Base-by-base conservation (phyloP, 2,888 invertebrate genomes). In the Lutraria lutraria region DNA sequence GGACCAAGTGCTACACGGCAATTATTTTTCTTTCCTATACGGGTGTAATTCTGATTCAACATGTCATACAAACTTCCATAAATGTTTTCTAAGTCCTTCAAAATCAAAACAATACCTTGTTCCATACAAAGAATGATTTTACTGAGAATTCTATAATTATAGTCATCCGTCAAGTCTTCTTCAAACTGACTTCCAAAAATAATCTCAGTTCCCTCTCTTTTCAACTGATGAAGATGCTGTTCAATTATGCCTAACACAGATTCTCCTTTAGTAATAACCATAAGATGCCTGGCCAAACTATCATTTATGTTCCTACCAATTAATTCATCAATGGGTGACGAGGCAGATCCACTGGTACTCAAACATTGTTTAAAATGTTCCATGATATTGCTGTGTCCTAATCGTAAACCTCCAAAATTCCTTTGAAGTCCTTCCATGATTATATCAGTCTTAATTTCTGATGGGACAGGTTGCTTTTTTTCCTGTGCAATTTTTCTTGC, bases 111-210 rank as follows among this genome's bases (percentile, higher is more conserved):
- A 34, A 92, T 76, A 0, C 94, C 94, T 89, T 93, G 90, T 79
- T 95, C 95, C 95, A 95, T 95, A 60, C 95, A 95, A 0, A 94
- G 90, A 34, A 94, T 95, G 2, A 95, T 94, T 87, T 92, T 89
- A 76, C 93, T 95, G 16, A 95, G 85, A 29, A 93, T 93, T 29
- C 94, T 89, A 88, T 94, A 94, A 81, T 93, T 93, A 85, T 94
- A 94, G 63, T 94, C 94, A 83, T 94, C 94, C n/a, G 93, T 92
- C 12, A 91, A 68, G 80, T 95, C 95, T 25, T 94, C 94, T 86
- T 93, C 93, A 91, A 94, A 95, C 29, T 92, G 92, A 79, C 95
- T 95, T 25, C 95, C 95, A 90, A 92, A 92, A 25, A 95, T 94
- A 0, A 94, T 79, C 54, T 90, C 93, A 85, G 68, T 88, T 80